phyloP scores from a whole-genome alignment of 2,113 vertebrate species.

The Gambusia affinis region DNA sequence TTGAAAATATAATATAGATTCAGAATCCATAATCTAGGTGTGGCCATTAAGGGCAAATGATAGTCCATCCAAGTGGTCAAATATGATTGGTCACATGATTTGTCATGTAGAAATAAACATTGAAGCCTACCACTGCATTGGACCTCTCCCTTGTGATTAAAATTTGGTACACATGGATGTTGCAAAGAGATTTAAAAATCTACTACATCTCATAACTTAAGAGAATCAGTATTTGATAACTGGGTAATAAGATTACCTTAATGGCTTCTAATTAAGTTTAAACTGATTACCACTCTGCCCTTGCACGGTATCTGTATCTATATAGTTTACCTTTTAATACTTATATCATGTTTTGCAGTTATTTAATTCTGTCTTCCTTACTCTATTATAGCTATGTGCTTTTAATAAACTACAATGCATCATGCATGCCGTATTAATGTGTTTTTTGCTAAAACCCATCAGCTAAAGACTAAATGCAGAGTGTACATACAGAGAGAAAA shows the following conservation, averaged over 20 bases:
- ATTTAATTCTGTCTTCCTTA: not conserved
- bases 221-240: not conserved
- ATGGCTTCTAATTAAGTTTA: not conserved
- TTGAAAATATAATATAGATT: too few species aligned
- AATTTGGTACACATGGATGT: not conserved
- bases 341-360: too few species aligned
- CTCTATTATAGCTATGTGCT: not conserved
- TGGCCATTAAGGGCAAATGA: too few species aligned
- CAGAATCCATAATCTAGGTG: too few species aligned
- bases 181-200: not conserved
- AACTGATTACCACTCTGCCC: not conserved
- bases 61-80: too few species aligned
- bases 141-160: too few species aligned
- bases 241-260: not conserved
- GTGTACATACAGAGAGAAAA: constrained; percentile 53
- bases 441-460: constrained; percentile 48
- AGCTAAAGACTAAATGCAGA: constrained; percentile 43
- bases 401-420: constrained; percentile 5
- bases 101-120: too few species aligned
- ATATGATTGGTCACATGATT: too few species aligned
- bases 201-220: not conserved
- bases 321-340: too few species aligned
- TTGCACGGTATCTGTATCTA: not conserved
- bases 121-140: too few species aligned
- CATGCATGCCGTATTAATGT: constrained; percentile 36